Base-by-base conservation (phyloP, 2,797 vertebrate species). In the Microcaecilia unicolor region DNA sequence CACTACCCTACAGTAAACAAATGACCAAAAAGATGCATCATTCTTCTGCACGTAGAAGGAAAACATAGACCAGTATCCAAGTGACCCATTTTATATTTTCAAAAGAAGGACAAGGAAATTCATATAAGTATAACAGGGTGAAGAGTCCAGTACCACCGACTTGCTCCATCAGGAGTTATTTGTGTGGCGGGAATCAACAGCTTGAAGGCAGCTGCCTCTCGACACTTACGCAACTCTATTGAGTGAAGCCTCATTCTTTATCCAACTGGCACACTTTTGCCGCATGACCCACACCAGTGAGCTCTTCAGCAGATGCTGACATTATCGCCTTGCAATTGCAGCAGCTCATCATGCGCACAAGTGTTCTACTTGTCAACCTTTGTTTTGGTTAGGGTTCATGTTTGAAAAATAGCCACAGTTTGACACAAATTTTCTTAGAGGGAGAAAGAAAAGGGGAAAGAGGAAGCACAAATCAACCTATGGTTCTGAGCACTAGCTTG, bases 231-330 rank as follows among this genome's bases (percentile, higher is more conserved):
- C 51, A 50, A 50, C 39, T 4, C 29, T 44, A 66, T 12, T 39
- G 42, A 66, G 39, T 45, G 31, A 3, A 44, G 28, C 21, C 12
- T 49, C 29, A 34, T 51, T 31, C 37, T 34, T 19, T 44, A 54
- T 60, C 53, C 43, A 56, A 68, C 70, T 61, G 35, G 32, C 31
- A 56, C 38, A 51, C 22, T 58, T 49, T 21, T 47, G 63, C 36
- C 53, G 55, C 50, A 40, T 65, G 55, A 67, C 61, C 57, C 49
- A 61, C 54, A 53, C 73, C 72, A 51, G 53, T 61, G 54, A 41
- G 45, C 64, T 53, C 55, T 62, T 44, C 36, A 40, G 36, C 34
- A 67, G 48, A 68, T 65, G 53, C 39, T 62, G 50, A 50, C 62
- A 41, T 55, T 57, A 49, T 53, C 55, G 49, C 44, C 32, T 55